Evolutionary conservation across 1,140 invertebrate genomes (phyloP).

Genomic region (Trachymyrmex cornetzi): DNA sequence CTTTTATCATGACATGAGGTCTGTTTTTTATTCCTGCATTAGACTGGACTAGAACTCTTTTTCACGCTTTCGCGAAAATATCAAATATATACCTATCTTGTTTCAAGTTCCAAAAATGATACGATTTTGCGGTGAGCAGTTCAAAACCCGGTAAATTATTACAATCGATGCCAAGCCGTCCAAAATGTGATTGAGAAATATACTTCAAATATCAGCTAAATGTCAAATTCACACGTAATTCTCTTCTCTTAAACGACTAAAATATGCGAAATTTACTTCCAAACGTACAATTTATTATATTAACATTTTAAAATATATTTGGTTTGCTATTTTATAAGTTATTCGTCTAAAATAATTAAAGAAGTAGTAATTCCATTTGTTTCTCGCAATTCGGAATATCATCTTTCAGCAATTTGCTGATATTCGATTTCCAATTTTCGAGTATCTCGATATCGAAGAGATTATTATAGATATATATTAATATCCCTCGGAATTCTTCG

Average conservation of each 20-base stretch:
- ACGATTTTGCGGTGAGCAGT: conserved; percentile 8
- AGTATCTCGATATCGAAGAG: background rate
- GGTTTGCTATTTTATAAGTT: background rate
- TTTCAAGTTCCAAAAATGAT: too few relatives aligned
- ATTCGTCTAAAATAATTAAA: background rate
- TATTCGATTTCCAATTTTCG: background rate
- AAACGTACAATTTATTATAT: background rate
- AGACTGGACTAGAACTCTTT: too few relatives aligned
- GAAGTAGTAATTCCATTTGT: background rate
- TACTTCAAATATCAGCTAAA: conserved; percentile 6
- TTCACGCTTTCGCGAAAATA: too few relatives aligned
- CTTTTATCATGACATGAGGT: background rate
- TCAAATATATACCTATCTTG: too few relatives aligned
- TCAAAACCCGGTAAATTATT: conserved; percentile 8
- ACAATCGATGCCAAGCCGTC: background rate
- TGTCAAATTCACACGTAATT: background rate
- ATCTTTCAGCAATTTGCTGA: background rate
- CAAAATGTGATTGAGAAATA: background rate
- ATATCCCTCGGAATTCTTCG: background rate
- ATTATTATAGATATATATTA: background rate
- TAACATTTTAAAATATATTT: background rate
- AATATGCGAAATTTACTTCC: background rate
- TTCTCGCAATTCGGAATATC: background rate
- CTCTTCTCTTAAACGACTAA: background rate
- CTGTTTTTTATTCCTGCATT: too few relatives aligned